A percentile compares a stretch with the other conserved stretches of the same genome.
These are phyloP conservation scores for Xerus rutilus DNA, from an alignment of 2,797 vertebrate genomes.

Conservation along the genomic window DNA sequence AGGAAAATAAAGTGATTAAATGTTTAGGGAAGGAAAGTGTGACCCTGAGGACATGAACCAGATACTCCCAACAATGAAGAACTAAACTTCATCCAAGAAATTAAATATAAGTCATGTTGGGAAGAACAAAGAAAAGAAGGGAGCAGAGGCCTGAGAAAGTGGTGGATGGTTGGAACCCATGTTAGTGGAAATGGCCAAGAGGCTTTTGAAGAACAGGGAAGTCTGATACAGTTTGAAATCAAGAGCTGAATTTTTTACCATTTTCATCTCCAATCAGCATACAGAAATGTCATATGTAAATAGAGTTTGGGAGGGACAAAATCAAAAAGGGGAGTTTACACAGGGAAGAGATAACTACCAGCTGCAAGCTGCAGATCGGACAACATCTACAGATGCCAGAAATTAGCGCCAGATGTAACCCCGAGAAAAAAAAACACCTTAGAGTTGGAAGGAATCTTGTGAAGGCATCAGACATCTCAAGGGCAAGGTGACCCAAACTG, in stretches of 20 bases:
- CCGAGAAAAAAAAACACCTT: neutral
- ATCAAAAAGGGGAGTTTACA: neutral
- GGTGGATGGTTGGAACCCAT: neutral
- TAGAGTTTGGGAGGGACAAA: neutral
- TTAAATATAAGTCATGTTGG: neutral
- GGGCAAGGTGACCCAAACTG: constrained; percentile 39
- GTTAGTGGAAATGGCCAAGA: neutral
- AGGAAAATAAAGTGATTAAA: constrained; percentile 62
- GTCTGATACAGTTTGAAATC: neutral
- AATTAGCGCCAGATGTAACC: neutral
- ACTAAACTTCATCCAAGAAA: neutral
- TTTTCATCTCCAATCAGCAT: neutral
- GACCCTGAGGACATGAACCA: neutral
- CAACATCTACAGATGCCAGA: neutral
- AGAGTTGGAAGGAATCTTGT: neutral
- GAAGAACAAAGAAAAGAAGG: neutral
- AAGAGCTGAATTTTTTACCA: neutral
- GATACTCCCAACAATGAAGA: constrained; percentile 2
- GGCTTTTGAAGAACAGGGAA: constrained; percentile 7
- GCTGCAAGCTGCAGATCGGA: neutral
- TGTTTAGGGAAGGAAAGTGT: constrained; percentile 54
- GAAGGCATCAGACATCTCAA: neutral
- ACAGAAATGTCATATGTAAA: neutral
- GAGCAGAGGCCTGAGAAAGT: neutral
- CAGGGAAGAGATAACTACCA: neutral